These are phyloP conservation scores for Erebia epiphron DNA, from an alignment of 2,888 invertebrate species.

Conservation along the genomic window DNA sequence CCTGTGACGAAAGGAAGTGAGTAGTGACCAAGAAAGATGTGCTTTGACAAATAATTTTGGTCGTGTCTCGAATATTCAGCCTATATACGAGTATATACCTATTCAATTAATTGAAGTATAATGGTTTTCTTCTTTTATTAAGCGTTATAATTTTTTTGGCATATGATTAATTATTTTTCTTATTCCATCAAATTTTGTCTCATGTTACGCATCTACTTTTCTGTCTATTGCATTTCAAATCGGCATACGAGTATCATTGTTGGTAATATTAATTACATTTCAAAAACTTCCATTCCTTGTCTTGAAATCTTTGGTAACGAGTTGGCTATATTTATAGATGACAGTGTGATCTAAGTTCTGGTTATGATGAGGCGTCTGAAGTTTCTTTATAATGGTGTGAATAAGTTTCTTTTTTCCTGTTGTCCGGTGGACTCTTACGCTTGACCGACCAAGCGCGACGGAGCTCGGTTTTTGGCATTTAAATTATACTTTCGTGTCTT, in stretches of 20 bases:
- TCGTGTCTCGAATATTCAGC: no score
- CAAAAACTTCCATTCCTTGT: conserved; percentile 7
- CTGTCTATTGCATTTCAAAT: neutral
- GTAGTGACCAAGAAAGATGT: no score
- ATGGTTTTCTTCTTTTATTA: no score
- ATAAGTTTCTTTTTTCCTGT: conserved; percentile 55
- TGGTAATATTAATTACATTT: neutral
- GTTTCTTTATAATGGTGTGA: conserved; percentile 47
- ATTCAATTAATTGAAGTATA: no score
- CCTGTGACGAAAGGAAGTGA: no score
- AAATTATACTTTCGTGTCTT: conserved; percentile 40
- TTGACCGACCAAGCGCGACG: conserved; percentile 56
- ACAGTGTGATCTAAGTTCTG: conserved; percentile 14
- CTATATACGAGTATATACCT: no score
- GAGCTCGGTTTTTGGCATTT: conserved; percentile 58
- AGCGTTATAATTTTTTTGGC: no score
- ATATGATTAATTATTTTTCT: neutral
- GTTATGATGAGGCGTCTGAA: conserved; percentile 25
- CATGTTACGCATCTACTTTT: neutral
- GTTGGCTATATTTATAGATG: conserved; percentile 12
- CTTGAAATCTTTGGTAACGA: neutral
- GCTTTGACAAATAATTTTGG: no score
- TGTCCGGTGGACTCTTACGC: conserved; percentile 57
- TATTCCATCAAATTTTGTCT: neutral
- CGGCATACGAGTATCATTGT: neutral